These are phyloP conservation scores for Plecturocebus donacophilus DNA, from an alignment of 2,113 vertebrate species.

Conservation along the genomic window DNA sequence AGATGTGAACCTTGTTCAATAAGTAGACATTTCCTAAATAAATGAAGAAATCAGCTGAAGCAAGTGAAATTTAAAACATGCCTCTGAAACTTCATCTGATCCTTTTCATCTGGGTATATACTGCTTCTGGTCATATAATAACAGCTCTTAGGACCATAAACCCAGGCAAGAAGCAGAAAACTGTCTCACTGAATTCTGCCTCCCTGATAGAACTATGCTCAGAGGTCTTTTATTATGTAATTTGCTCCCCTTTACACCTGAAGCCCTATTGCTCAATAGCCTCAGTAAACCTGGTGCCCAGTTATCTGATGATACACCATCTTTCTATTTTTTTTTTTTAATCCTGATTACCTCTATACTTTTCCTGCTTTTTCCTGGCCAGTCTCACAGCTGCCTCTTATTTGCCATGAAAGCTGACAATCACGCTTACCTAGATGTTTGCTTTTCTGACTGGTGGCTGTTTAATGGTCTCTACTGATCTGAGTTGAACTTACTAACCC, in stretches of 20 bases:
- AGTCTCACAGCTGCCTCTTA: background rate
- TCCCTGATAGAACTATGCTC: background rate
- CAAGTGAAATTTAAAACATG: background rate
- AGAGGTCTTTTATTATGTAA: background rate
- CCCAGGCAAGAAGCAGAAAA: background rate
- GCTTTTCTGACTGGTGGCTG: background rate
- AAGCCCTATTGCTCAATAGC: background rate
- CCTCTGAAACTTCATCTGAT: background rate
- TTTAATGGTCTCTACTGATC: constrained; percentile 8
- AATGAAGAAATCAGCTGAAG: background rate
- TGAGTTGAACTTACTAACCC: constrained; percentile 17
- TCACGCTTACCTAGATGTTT: background rate
- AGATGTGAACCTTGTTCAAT: background rate
- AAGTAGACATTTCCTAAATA: background rate
- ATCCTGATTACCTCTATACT: background rate
- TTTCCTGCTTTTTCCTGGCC: background rate
- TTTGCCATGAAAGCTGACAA: background rate
- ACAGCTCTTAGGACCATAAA: background rate
- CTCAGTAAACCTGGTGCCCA: background rate
- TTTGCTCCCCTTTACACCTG: background rate
- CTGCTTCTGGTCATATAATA: background rate
- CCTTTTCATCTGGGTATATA: background rate
- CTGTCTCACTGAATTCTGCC: background rate
- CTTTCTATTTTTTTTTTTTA: background rate
- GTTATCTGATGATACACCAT: background rate